Evolutionary conservation across 2,888 invertebrate genomes (phyloP), one percentile per base, ranked within the genome.

Genomic region (Entomobrya proxima): DNA sequence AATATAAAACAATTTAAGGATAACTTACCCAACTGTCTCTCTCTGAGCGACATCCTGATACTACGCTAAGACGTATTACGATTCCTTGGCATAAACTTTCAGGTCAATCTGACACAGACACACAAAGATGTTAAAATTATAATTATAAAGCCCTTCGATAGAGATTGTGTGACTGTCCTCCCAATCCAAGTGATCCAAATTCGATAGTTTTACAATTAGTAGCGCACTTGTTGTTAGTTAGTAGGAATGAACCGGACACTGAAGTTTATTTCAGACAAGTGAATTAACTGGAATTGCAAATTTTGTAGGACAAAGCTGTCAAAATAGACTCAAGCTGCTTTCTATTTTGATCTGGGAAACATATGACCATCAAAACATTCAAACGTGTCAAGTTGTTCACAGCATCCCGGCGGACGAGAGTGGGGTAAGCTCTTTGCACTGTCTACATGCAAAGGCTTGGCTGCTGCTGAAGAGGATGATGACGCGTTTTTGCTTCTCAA

Each of bases 351-450:
- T 18, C 1, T 0, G n/a, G 30, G 15, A 44, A 82, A 75, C 82
- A 82, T 61, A 76, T 82, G 82, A 82, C 44, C 37, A 64, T 13
- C 27, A 64, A 76, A 52, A 83, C 61, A 44, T 82, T 76, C 44
- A 69, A 83, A 83, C 83, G 83, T 83, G 83, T 83, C 83, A 83
- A 35, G 27, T 76, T 64, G 61, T 83, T 83, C 44, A 74, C 74
- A 76, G 76, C 13, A 75, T 74, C 83, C 76, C 83, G 83, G 74
- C 30, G 44, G 21, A 30, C 7, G 27, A 9, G 3, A 2, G 15
- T 40, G 77, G 77, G 77, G 77, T 18, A 61, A 77, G 6, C 32
- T 3, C 30, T 18, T 32, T 61, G n/a, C n/a, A n/a, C n/a, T n/a
- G n/a, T n/a, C n/a, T n/a, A n/a, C n/a, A n/a, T n/a, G n/a, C n/a